Evolutionary conservation across 2,113 vertebrate species (phyloP), one percentile per base, ranked within the genome.

Genomic region (Vireo altiloquus): DNA sequence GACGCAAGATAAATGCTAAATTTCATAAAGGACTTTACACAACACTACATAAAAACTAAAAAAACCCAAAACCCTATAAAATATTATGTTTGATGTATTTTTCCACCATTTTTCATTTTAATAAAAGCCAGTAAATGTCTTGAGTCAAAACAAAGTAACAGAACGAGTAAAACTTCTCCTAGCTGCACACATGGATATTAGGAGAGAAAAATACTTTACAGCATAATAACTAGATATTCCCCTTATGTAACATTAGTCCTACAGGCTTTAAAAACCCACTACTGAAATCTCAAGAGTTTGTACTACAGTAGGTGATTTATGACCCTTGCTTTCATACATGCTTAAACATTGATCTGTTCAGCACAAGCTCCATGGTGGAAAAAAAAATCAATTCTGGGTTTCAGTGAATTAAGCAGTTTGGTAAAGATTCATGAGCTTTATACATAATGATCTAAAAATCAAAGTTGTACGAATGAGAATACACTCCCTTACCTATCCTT

Each of bases 261-360:
- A 75, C 4, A 61, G 31, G 24, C 42, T 90, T 79, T 85, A 49
- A 91, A 89, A 87, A 25, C 6, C 22, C 54, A 8, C 12, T 69
- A 44, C 44, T 80, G 39, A 87, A 88, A 90, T 80, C 49, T 31
- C 75, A 85, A 25, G 35, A 44, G 54, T 57, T 65, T 88, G 11
- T 49, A 28, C 52, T 42, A 46, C 89, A 82, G 57, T 9, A 86
- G 19, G 21, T 80, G 50, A 96, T 93, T 93, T 88, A 86, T 47
- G 54, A 63, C 25, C 22, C 70, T 35, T 90, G 54, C 61, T 92
- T 95, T 86, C n/a, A 90, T 59, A 72, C 15, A 90, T 83, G 63
- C 23, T 66, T 83, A 80, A 93, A 89, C 91, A 93, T 80, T 71
- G 49, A 88, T 95, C 89, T 88, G 63, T 57, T 82, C 75, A 90